Conservation (phyloP, 2,797 vertebrate species). For the Rhyacichthys aspro region DNA sequence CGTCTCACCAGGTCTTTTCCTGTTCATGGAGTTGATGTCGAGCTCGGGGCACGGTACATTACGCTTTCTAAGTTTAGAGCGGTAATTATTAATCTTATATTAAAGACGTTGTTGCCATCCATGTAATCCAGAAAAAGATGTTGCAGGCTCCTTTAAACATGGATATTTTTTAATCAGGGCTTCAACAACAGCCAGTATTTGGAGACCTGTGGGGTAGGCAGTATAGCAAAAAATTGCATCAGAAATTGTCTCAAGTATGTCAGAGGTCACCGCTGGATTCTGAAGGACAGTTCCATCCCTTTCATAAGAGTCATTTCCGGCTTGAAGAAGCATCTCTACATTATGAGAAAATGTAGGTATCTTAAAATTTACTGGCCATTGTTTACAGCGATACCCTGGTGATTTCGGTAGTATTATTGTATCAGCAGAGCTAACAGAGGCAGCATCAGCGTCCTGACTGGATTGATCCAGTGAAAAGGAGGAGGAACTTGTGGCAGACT, state of each 20-base stretch:
- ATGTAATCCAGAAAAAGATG: conserved; percentile 34
- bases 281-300: not conserved
- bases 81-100: too few relatives aligned
- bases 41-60: not conserved
- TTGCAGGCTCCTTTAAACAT: conserved; percentile 40
- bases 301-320: not conserved
- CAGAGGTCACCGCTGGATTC: not conserved
- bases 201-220: conserved; percentile 23
- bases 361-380: conserved; percentile 12
- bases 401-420: conserved; percentile 25
- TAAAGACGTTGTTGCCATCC: conserved; percentile 37
- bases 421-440: conserved; percentile 32
- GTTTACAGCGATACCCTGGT: conserved; percentile 19
- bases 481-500: conserved; percentile 21
- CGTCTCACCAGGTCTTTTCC: not conserved
- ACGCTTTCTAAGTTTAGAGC: conserved; percentile 1
- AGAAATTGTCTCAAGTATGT: conserved; percentile 37
- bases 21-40: not conserved
- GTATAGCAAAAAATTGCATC: conserved; percentile 38
- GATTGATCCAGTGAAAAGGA: conserved; percentile 25
- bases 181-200: conserved; percentile 29
- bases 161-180: conserved; percentile 38
- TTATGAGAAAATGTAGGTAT: conserved; percentile 9
- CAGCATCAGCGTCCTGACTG: conserved; percentile 38
- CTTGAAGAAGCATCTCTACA: conserved; percentile 9